These are phyloP conservation scores for Gallinago jamesoni DNA, from an alignment of 2,113 vertebrate species.

Conservation along the genomic window DNA sequence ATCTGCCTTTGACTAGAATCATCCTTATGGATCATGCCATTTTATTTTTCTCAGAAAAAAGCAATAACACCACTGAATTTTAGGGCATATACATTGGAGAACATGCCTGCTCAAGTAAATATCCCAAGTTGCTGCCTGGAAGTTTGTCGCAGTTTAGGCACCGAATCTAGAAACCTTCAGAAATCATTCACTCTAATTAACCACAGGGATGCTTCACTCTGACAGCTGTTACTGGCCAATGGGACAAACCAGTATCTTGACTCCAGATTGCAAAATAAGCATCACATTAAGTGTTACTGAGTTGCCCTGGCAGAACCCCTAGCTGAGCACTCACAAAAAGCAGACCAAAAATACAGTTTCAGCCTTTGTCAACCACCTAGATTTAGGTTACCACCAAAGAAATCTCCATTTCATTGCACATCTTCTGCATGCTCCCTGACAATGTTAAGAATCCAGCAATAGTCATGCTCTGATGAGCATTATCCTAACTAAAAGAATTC, in stretches of 20 bases:
- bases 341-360: not conserved
- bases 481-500: not conserved
- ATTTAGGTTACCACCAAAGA: not conserved
- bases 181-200: not conserved
- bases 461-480: not conserved
- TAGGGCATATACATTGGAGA: not conserved
- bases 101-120: not conserved
- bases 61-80: not conserved
- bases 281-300: too few species aligned
- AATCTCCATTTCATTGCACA: not conserved
- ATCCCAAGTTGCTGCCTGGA: not conserved
- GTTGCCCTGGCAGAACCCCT: not conserved
- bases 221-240: not conserved
- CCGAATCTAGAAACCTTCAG: not conserved
- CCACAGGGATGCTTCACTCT: not conserved
- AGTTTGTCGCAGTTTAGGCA: not conserved
- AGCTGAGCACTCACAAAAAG: not conserved
- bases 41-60: not conserved
- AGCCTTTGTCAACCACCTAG: not conserved
- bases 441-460: not conserved
- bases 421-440: not conserved
- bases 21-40: not conserved
- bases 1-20: not conserved
- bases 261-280: not conserved
- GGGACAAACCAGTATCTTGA: not conserved